Base-by-base conservation (phyloP, 2,113 vertebrate species). In the Pan paniscus region DNA sequence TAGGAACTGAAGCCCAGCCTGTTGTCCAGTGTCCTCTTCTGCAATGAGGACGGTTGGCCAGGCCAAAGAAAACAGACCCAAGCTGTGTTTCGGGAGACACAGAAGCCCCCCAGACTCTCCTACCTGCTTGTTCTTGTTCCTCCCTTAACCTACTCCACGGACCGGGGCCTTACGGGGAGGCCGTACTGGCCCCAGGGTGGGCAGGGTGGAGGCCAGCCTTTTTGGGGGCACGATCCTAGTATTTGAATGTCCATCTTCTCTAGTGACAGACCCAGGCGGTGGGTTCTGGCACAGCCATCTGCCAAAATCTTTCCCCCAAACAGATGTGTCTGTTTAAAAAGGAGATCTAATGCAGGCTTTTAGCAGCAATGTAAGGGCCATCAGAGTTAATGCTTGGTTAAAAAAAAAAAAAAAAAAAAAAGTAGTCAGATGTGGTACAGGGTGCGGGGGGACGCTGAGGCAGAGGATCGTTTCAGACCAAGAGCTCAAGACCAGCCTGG, bases 1-100 rank as follows among this genome's bases (percentile, higher is more conserved):
- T 3, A 3, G 32, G 32, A 32, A 35, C n/a, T 48, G 84, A 22
- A 43, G 73, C 12, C 17, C 20, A 4, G 14, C 2, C 0, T n/a
- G 8, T 13, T 11, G 3, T 18, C 59, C 22, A 70, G 30, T 6
- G 6, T 17, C 70, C 46, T 90, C 46, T 38, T n/a, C 25, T n/a
- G 61, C 78, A 27, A 40, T 30, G 9, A 83, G 57, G 61, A 32
- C 16, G 5, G 16, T 27, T 18, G 18, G n/a, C 78, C 72, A 38
- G 32, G 30, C 46, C 13, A 43, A 55, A 46, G 18, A 32, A 16
- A 43, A 11, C 75, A 67, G n/a, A 25, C 23, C 48, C 40, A 10
- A 27, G 48, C 40, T 82, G 22, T 8, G 13, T 35, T 70, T 35
- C 3, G 46, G 4, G 40, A 35, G 46, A 18, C 68, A 89, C 16